Base-by-base conservation (phyloP, 2,888 invertebrate genomes). In the Apantesis nais region DNA sequence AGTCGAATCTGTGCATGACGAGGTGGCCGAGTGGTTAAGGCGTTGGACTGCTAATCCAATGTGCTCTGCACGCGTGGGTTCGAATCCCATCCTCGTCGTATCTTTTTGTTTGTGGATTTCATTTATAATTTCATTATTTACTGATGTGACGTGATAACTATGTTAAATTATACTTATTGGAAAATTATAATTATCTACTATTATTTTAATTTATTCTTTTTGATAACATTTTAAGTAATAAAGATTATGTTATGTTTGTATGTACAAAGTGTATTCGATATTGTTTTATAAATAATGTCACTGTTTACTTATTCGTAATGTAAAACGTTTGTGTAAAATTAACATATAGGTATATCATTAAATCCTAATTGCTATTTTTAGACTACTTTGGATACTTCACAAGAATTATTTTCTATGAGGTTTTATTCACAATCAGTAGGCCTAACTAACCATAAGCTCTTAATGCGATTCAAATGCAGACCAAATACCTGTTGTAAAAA, bases 11-110 rank as follows among this genome's bases (percentile, higher is more conserved):
- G 1, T 0, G 61, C 85, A 86, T 85, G 97, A 97, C 97, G 97
- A 97, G 97, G 97, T 97, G 97, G 97, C 97, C 97, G 97, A 97
- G 97, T 97, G 97, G 97, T 97, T 97, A 97, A 97, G 97, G 97
- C 97, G 97, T 97, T 97, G 96, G 97, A 97, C 97, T 97, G 97
- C 97, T 97, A 97, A 97, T 97, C 97, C 97, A 97, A 97, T 97
- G 97, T 96, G 97, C 96, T 97, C 96, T 97, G 96, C 97, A 96
- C 97, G 97, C 97, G 97, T 97, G 97, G 97, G 97, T 97, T 97
- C 96, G 97, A 96, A 97, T 97, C 97, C 96, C 97, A 97, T 97
- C 97, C 96, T 96, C 96, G 96, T 96, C 96, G 96, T 74, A 77
- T 78, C 76, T 85, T 88, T 87, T 88, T 86, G 83, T 73, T 55